Evolutionary conservation across 2,113 vertebrate species (phyloP).

Genomic region (Ranitomeya imitator): DNA sequence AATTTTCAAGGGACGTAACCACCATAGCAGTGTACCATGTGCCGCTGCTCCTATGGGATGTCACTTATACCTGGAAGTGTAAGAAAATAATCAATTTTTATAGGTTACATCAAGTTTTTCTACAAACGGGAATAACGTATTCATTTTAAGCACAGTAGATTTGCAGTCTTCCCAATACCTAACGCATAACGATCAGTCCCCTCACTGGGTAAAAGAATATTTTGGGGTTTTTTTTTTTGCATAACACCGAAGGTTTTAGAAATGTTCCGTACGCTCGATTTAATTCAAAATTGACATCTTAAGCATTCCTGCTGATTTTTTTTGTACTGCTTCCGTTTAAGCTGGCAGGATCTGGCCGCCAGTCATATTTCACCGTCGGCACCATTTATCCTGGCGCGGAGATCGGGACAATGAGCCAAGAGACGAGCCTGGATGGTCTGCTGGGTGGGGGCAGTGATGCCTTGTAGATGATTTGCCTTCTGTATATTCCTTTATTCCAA

Average conservation of each 20-base stretch:
- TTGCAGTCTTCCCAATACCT: too few species aligned
- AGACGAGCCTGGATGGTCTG: constrained; percentile 5
- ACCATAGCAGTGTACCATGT: background rate
- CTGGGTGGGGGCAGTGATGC: background rate
- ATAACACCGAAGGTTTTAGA: constrained; percentile 17
- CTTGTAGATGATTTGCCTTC: background rate
- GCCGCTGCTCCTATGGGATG: too few species aligned
- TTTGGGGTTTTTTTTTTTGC: constrained; percentile 39
- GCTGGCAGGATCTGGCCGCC: constrained; percentile 40
- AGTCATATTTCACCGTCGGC: constrained; percentile 44
- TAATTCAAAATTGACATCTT: constrained; percentile 43
- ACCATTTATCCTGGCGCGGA: constrained; percentile 46
- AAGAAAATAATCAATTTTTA: too few species aligned
- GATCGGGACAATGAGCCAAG: constrained; percentile 29
- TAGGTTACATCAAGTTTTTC: too few species aligned
- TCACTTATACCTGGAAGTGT: too few species aligned
- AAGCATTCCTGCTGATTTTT: constrained; percentile 46
- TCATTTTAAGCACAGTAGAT: too few species aligned
- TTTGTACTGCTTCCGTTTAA: constrained; percentile 31
- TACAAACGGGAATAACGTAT: too few species aligned
- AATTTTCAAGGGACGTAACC: background rate
- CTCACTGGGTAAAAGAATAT: background rate
- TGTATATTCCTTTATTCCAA: background rate
- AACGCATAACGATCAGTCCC: background rate
- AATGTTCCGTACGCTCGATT: constrained; percentile 5